Base-by-base conservation (phyloP, 2,888 invertebrate genomes). In the Cheilosia urbana region DNA sequence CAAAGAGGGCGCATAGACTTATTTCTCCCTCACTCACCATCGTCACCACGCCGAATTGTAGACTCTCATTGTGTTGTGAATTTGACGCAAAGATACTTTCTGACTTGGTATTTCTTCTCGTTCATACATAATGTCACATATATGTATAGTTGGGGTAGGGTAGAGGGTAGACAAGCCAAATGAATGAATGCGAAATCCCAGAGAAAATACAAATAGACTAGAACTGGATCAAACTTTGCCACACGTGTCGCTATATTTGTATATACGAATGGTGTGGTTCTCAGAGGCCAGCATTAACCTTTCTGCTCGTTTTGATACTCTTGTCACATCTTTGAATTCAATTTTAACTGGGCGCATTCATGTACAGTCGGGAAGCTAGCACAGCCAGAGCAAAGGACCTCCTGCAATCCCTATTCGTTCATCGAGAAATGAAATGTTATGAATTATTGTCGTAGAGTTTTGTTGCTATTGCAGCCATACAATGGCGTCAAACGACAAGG, bases 271-370 rank as follows among this genome's bases (percentile, higher is more conserved):
- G 49, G n/a, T 66, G 47, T 3, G 47, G 42, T 27, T 37, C 37
- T 47, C 34, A 57, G 17, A 24, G 21, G 17, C 45, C 47, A 37
- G 47, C 17, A 57, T 42, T 76, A 57, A 66, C 49, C 57, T 42
- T 40, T 24, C 27, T 65, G 21, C 45, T 27, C 71, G 40, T 24
- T 66, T 76, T 76, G 51, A 58, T 62, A 76, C 66, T 49, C 76
- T 9, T 49, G 76, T 76, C 76, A 76, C 76, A 76, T 76, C 57
- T 42, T 58, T 30, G 65, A 51, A 76, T 76, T 76, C 66, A 76
- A 76, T 76, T 76, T 76, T 51, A 66, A 53, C 58, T 27, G 42
- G n/a, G 66, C 49, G 51, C 66, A 76, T 65, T 75, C 65, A 75
- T 65, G 42, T 73, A 19, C 19, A 17, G 19, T 21, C 7, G 49